Base-by-base conservation (phyloP, 2,797 vertebrate genomes). In the Paguma larvata region DNA sequence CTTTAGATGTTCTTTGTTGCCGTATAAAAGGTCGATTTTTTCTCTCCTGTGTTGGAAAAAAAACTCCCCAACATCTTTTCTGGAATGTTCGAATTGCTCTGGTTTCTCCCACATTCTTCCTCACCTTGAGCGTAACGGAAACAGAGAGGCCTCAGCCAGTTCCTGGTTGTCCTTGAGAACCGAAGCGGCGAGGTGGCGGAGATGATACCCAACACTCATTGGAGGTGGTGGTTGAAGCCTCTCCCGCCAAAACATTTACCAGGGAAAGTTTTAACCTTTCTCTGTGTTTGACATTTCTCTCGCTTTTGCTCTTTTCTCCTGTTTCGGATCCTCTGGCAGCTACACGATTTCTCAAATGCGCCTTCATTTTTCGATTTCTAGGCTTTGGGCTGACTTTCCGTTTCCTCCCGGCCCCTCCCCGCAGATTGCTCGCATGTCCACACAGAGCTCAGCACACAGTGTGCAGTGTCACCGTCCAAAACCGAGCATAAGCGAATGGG, bases 401-500 rank as follows among this genome's bases (percentile, higher is more conserved):
- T 9, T 5, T 4, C 46, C 38, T 19, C 18, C 13, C 10, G 11
- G 32, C 19, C 68, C 5, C 19, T 5, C 0, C 56, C 19, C 53
- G 51, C 53, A 13, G 7, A 2, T 32, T 5, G 23, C 46, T 23
- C 30, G 48, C 44, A 0, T 0, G 3, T 53, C 11, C 9, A 2
- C 1, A 23, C 5, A 2, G 23, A 53, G 14, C 1, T 5, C 25
- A 27, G 30, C 18, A 7, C 1, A 38, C 51, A 10, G 3, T 16
- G 15, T 1, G 1, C 19, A n/a, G 32, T 1, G 2, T 53, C 68
- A 9, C 73, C 4, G 3, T 15, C 70, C 5, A 21, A 34, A 32
- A 14, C 18, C 15, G 11, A 59, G 78, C 16, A 1, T 21, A 12
- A 25, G 19, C 1, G 0, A 5, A 1, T 10, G 8, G 19, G 23